Evolutionary conservation across 2,797 vertebrate genomes (phyloP).

Genomic region (Eutrigla gurnardus): DNA sequence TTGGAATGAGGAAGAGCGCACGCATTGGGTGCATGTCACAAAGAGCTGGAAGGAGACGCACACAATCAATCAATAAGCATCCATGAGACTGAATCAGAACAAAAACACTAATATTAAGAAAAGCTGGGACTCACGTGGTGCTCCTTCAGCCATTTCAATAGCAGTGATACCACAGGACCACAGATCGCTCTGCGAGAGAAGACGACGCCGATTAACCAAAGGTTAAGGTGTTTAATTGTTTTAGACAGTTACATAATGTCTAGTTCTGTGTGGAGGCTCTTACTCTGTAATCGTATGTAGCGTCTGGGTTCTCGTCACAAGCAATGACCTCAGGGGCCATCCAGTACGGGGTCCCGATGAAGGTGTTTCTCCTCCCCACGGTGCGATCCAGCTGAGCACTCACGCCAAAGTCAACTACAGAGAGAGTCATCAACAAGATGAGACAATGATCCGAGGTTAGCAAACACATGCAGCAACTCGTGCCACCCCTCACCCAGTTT

Average conservation of each 20-base stretch:
- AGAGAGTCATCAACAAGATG: neutral
- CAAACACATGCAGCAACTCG: neutral
- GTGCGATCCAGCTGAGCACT: slow-evolving; percentile 97
- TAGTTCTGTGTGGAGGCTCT: slow-evolving; percentile 55
- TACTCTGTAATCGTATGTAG: slow-evolving; percentile 97
- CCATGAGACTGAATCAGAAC: neutral
- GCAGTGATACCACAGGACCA: slow-evolving; percentile 98
- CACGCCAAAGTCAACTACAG: slow-evolving; percentile 94
- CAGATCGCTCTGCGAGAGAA: slow-evolving; percentile 91
- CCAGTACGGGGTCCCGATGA: slow-evolving; percentile 97
- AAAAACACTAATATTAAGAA: neutral
- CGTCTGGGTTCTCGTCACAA: slow-evolving; percentile 96
- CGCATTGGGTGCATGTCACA: slow-evolving; percentile 96
- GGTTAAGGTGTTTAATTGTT: too few species aligned
- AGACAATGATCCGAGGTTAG: neutral
- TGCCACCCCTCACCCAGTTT: slow-evolving; percentile 88
- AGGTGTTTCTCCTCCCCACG: slow-evolving; percentile 95
- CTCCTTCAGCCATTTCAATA: slow-evolving; percentile 98
- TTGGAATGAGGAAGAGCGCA: slow-evolving; percentile 93
- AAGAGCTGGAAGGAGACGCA: slow-evolving; percentile 79
- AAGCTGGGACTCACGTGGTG: slow-evolving; percentile 91
- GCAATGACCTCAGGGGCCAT: slow-evolving; percentile 98
- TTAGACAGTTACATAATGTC: neutral
- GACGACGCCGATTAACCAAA: slow-evolving; percentile 31
- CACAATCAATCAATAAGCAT: neutral